Conservation (phyloP, 2,888 invertebrate genomes). For the Petrolisthes manimaculis region DNA sequence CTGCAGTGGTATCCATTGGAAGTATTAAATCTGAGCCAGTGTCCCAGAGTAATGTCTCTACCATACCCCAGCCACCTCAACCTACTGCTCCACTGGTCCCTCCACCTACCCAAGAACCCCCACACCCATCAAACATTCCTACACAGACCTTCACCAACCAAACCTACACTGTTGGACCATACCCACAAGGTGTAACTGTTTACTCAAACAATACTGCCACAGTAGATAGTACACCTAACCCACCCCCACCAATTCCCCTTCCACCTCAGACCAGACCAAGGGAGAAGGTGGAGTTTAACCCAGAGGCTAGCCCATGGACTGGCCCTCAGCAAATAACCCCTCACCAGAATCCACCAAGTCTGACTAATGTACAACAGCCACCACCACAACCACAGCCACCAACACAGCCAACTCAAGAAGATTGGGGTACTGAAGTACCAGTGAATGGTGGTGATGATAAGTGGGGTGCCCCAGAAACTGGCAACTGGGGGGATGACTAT, state of each 20-base stretch:
- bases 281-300: conserved; percentile 56
- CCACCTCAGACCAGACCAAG: conserved; percentile 55
- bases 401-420: conserved; percentile 29
- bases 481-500: conserved; percentile 48
- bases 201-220: conserved; percentile 64
- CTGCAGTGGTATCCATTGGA: conserved; percentile 69
- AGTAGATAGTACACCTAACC: conserved; percentile 63
- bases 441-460: conserved; percentile 60
- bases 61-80: conserved; percentile 42
- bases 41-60: conserved; percentile 40
- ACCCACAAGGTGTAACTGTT: conserved; percentile 68
- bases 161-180: conserved; percentile 73
- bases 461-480: conserved; percentile 42
- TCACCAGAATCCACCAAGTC: conserved; percentile 32
- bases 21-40: conserved; percentile 54
- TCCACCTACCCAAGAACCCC: conserved; percentile 47
- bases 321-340: conserved; percentile 39
- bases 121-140: conserved; percentile 74
- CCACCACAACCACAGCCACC: conserved; percentile 29
- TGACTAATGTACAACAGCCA: conserved; percentile 32
- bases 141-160: conserved; percentile 90
- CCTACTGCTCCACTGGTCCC: conserved; percentile 45
- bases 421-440: conserved; percentile 45
- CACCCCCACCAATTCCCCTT: conserved; percentile 63
- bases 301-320: conserved; percentile 58